These are phyloP conservation scores for Melanotaenia duboulayi DNA, from an alignment of 2,113 vertebrate genomes.

Conservation along the genomic window DNA sequence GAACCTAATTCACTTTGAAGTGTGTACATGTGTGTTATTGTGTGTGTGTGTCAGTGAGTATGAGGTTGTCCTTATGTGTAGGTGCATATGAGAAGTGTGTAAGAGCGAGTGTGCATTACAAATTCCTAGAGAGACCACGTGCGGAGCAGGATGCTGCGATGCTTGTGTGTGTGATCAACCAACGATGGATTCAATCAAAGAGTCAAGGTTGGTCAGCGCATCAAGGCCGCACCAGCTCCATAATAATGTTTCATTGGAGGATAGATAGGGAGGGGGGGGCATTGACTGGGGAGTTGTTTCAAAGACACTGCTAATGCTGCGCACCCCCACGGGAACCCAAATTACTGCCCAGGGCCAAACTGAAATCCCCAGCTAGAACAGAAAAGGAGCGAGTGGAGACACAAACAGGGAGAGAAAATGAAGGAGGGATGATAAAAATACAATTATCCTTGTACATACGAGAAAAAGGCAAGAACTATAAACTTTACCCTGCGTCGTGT, in stretches of 20 bases:
- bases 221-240: constrained; percentile 40
- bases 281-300: constrained; percentile 19
- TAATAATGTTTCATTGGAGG: constrained; percentile 28
- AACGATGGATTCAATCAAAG: constrained; percentile 58
- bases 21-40: constrained; percentile 8
- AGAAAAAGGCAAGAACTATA: no score
- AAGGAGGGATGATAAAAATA: neutral
- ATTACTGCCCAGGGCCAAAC: constrained; percentile 41
- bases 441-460: neutral
- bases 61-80: neutral
- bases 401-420: neutral
- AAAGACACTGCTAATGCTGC: constrained; percentile 36
- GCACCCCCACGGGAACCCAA: constrained; percentile 37
- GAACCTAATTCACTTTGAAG: constrained; percentile 62
- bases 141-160: neutral
- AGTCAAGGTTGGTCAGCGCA: constrained; percentile 57
- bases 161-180: constrained; percentile 42
- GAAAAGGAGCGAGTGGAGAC: constrained; percentile 1
- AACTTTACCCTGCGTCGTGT: no score
- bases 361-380: constrained; percentile 18
- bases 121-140: neutral
- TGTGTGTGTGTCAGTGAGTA: neutral
- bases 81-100: neutral
- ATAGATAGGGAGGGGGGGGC: no score
- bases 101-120: neutral